These are phyloP conservation scores for Meandrina meandrites DNA, from an alignment of 92 coral and sea anemone species.

Conservation along the genomic window DNA sequence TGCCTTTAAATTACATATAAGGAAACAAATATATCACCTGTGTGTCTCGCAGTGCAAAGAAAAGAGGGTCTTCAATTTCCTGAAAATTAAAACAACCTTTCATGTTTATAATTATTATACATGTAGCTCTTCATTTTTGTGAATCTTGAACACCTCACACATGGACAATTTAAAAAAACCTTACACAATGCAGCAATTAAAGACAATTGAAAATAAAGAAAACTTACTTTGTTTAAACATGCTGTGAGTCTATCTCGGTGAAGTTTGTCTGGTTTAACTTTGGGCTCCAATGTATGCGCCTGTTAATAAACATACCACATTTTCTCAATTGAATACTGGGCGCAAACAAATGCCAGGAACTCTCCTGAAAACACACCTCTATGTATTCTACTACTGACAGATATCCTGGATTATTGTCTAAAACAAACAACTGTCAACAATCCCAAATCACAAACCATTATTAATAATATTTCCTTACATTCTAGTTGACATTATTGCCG, in stretches of 20 bases:
- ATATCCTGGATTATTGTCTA: no score
- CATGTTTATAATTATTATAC: no score
- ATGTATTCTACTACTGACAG: neutral
- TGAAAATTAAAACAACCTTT: constrained; percentile 33
- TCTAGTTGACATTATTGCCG: no score
- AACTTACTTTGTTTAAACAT: constrained; percentile 71
- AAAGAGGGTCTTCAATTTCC: constrained; percentile 79
- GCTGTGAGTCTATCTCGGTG: constrained; percentile 74
- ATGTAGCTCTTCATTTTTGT: neutral
- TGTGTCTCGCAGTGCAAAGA: constrained; percentile 76
- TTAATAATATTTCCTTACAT: no score
- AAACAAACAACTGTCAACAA: no score
- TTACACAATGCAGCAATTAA: neutral
- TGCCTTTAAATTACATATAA: no score
- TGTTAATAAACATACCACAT: constrained; percentile 13
- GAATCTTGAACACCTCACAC: neutral
- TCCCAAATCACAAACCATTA: no score
- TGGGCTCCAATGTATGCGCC: constrained; percentile 77
- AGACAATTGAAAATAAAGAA: neutral
- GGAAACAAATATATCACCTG: constrained; percentile 40
- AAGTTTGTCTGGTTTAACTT: constrained; percentile 77
- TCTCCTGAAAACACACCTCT: no score
- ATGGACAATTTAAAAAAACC: neutral
- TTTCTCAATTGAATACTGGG: neutral
- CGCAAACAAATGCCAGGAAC: no score